Conservation (phyloP, 1,140 invertebrate species). For the Rhyzopertha dominica region DNA sequence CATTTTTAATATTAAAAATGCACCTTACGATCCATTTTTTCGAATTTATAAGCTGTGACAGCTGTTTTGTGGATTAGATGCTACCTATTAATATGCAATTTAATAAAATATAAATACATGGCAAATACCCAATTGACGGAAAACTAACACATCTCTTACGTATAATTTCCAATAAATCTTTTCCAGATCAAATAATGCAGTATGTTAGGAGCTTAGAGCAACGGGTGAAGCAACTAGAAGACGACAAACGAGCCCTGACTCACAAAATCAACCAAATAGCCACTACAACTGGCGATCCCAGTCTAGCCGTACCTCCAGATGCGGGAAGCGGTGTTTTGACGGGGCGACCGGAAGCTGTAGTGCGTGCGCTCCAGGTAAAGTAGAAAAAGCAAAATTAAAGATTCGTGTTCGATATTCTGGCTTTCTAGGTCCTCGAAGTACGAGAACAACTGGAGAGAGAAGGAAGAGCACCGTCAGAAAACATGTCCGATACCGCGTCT, state of each 20-base stretch:
- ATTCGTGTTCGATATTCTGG: no score
- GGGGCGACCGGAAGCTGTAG: constrained; percentile 80
- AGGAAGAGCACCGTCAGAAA: constrained; percentile 44
- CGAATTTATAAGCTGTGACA: no score
- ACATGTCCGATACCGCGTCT: constrained; percentile 46
- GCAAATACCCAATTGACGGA: no score
- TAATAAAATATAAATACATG: no score
- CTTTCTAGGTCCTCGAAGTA: constrained; percentile 74
- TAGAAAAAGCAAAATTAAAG: no score
- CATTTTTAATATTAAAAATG: no score
- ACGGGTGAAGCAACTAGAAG: constrained; percentile 77
- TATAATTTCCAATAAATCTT: no score
- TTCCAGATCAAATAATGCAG: constrained; percentile 71
- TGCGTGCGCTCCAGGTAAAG: constrained; percentile 82
- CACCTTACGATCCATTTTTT: no score
- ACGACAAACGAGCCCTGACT: constrained; percentile 62
- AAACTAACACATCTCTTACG: no score
- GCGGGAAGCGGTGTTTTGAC: constrained; percentile 48
- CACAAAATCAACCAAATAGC: constrained; percentile 47
- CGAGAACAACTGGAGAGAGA: constrained; percentile 80
- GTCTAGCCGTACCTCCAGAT: constrained; percentile 43
- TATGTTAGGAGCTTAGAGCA: constrained; percentile 84
- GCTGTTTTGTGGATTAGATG: no score
- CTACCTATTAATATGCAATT: no score
- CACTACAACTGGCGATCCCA: constrained; percentile 36